Evolutionary conservation across 2,113 vertebrate genomes (phyloP).

Genomic region (Podarcis muralis): DNA sequence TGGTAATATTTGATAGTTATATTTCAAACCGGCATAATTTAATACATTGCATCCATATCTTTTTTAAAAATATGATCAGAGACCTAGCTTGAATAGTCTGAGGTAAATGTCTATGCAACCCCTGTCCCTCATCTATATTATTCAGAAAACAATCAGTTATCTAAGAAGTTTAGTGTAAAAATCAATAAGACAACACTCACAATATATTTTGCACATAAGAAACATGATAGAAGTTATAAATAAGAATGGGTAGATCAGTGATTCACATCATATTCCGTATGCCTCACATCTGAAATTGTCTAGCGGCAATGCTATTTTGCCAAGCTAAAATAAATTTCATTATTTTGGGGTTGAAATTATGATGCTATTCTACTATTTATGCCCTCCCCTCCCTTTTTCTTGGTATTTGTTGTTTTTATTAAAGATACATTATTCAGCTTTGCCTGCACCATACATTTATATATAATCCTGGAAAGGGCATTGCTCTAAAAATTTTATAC

Average conservation of each 20-base stretch:
- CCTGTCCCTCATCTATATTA: neutral
- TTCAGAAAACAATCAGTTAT: neutral
- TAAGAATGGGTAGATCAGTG: neutral
- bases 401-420: neutral
- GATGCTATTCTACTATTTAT: neutral
- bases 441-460: slow-evolving; percentile 27
- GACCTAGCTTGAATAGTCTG: neutral
- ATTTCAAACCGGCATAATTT: neutral
- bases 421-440: slow-evolving; percentile 13
- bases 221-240: neutral
- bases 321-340: neutral
- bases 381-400: neutral
- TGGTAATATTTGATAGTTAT: neutral
- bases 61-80: neutral
- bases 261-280: neutral
- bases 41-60: neutral
- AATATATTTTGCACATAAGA: neutral
- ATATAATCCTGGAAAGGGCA: slow-evolving; percentile 18
- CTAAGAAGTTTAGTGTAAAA: neutral
- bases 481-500: slow-evolving; percentile 15
- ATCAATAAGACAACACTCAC: neutral
- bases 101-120: neutral
- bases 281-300: neutral
- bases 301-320: neutral
- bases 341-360: neutral